Evolutionary conservation across 2,113 vertebrate species (phyloP).

Genomic region (Vimba vimba): DNA sequence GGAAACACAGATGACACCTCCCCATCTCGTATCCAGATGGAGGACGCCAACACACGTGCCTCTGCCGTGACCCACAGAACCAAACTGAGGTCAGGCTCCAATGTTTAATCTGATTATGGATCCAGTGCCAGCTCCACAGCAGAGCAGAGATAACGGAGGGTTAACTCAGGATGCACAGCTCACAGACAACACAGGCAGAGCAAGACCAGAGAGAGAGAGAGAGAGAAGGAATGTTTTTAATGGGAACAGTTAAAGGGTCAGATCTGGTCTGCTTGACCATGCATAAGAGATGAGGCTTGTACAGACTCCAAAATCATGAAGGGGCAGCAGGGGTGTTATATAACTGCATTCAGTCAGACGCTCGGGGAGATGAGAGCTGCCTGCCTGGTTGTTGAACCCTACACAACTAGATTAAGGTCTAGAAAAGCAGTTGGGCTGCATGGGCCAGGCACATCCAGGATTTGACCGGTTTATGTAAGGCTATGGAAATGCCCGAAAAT

Average conservation of each 20-base stretch:
- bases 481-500: constrained; percentile 43
- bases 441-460: constrained; percentile 16
- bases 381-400: constrained; percentile 45
- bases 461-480: constrained; percentile 33
- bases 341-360: constrained; percentile 43
- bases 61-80: constrained; percentile 13
- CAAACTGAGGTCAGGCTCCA: constrained; percentile 8
- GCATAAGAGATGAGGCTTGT: constrained; percentile 46
- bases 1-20: constrained; percentile 15
- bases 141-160: not conserved
- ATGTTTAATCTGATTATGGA: constrained; percentile 27
- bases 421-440: constrained; percentile 22
- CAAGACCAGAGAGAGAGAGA: not conserved
- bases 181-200: not conserved
- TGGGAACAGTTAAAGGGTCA: constrained; percentile 45
- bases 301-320: constrained; percentile 47
- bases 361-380: constrained; percentile 28
- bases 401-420: constrained; percentile 45
- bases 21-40: not conserved
- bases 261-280: constrained; percentile 45
- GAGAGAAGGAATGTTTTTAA: constrained; percentile 13
- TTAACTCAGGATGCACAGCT: not conserved
- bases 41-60: constrained; percentile 29
- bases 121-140: constrained; percentile 4
- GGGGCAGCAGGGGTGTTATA: constrained; percentile 46